Percentiles rank a stretch among this genome's conserved stretches.
Evolutionary conservation across 2,888 invertebrate species (phyloP).

Genomic region (Heliconius aoede): DNA sequence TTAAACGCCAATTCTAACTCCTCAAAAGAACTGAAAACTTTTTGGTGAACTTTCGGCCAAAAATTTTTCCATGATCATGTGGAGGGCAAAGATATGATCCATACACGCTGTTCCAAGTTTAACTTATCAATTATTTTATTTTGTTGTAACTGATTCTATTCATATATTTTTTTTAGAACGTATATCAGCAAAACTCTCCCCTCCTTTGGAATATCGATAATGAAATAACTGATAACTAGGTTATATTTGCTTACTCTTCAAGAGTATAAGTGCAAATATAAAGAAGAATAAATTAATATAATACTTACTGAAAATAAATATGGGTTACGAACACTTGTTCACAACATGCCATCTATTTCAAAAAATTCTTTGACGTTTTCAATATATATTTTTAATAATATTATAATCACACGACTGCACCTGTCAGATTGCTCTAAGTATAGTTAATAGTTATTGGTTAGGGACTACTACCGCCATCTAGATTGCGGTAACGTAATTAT

Average conservation of each 20-base stretch:
- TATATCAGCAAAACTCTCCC: not conserved
- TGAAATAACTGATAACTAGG: not conserved
- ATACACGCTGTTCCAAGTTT: no score
- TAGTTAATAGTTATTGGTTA: not conserved
- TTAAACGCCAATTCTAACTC: no score
- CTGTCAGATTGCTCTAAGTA: not conserved
- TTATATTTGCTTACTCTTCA: not conserved
- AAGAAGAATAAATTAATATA: not conserved
- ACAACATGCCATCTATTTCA: not conserved
- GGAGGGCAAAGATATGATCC: no score
- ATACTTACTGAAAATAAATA: not conserved
- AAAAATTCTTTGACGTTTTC: not conserved
- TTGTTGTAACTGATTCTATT: not conserved
- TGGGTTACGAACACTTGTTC: not conserved
- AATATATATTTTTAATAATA: not conserved
- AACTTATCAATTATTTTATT: no score
- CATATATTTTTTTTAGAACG: not conserved
- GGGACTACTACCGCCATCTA: slow-evolving; percentile 9
- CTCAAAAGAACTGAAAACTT: no score
- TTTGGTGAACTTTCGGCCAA: no score
- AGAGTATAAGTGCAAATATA: not conserved
- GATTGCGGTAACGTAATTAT: not conserved
- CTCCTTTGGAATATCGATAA: not conserved
- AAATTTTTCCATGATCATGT: no score
- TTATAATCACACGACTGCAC: not conserved